Evolutionary conservation across 2,888 invertebrate species (phyloP).

Genomic region (Busseola fusca): DNA sequence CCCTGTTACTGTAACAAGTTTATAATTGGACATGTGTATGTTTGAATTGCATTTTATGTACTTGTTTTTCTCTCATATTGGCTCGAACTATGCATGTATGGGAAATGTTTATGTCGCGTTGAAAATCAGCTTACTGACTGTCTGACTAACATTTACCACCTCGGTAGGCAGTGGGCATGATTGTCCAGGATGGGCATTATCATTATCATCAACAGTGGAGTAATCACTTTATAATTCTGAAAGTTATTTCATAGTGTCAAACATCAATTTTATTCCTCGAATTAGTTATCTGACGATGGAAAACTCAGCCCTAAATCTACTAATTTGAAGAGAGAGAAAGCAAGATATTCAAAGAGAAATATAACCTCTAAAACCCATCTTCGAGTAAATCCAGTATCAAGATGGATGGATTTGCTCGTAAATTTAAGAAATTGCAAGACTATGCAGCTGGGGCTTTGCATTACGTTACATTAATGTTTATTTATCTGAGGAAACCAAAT

Average conservation of each 20-base stretch:
- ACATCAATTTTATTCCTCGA: too few relatives aligned
- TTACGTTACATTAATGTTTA: conserved; percentile 47
- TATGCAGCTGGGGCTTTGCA: conserved; percentile 12
- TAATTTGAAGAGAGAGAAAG: neutral
- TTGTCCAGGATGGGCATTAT: too few relatives aligned
- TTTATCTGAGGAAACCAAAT: conserved; percentile 44
- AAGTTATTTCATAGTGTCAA: too few relatives aligned
- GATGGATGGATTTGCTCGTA: conserved; percentile 8
- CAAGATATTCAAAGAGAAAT: neutral
- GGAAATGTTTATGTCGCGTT: too few relatives aligned
- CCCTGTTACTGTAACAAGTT: neutral
- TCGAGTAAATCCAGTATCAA: neutral
- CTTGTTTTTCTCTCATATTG: neutral
- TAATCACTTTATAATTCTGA: too few relatives aligned
- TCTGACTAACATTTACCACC: neutral
- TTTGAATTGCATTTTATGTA: neutral
- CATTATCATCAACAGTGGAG: too few relatives aligned
- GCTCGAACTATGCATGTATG: neutral
- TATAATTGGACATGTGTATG: conserved; percentile 22
- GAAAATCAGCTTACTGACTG: neutral
- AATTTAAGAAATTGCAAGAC: conserved; percentile 13
- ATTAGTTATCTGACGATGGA: too few relatives aligned
- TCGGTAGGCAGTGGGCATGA: too few relatives aligned
- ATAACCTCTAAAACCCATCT: neutral
- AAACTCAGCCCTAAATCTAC: neutral